A percentile compares a stretch with the other conserved stretches of the same genome.
phyloP scores from a whole-genome alignment of 2,888 invertebrate genomes.

The Tachina lurida region DNA sequence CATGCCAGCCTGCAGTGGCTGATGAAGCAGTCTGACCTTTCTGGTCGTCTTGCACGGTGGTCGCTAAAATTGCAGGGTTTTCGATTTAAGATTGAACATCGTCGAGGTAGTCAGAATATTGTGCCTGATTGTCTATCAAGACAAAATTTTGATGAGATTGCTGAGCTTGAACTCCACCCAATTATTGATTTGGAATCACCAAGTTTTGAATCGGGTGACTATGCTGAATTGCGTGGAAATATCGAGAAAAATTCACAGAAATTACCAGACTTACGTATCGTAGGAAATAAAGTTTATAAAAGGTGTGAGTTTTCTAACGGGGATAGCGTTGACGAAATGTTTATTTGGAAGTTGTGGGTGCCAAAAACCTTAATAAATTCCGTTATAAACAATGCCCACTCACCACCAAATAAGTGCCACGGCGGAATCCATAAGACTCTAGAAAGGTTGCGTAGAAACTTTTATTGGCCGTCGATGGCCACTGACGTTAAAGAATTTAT shows the following conservation, averaged over 20 bases:
- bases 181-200: slow-evolving; percentile 40
- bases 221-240: slow-evolving; percentile 16
- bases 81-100: slow-evolving; percentile 37
- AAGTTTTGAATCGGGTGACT: slow-evolving; percentile 35
- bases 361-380: neutral
- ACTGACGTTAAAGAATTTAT: neutral
- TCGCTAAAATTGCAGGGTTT: slow-evolving; percentile 45
- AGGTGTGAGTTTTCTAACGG: slow-evolving; percentile 27
- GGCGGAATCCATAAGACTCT: neutral
- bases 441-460: neutral
- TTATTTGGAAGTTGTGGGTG: slow-evolving; percentile 42
- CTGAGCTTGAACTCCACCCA: slow-evolving; percentile 9
- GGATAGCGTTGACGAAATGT: neutral
- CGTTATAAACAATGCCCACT: neutral
- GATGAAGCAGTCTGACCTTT: slow-evolving; percentile 18
- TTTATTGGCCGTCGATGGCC: slow-evolving; percentile 53
- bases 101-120: slow-evolving; percentile 42
- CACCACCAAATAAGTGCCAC: slow-evolving; percentile 1
- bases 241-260: slow-evolving; percentile 1
- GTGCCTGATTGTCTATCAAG: slow-evolving; percentile 54
- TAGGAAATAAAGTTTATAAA: slow-evolving; percentile 34
- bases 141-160: slow-evolving; percentile 44
- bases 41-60: slow-evolving; percentile 39
- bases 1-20: slow-evolving; percentile 24
- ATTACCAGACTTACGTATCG: slow-evolving; percentile 26